Percentiles rank a stretch among this genome's conserved stretches.
phyloP scores from a whole-genome alignment of 2,888 invertebrate genomes.

The Hirtodrosophila cameraria region DNA sequence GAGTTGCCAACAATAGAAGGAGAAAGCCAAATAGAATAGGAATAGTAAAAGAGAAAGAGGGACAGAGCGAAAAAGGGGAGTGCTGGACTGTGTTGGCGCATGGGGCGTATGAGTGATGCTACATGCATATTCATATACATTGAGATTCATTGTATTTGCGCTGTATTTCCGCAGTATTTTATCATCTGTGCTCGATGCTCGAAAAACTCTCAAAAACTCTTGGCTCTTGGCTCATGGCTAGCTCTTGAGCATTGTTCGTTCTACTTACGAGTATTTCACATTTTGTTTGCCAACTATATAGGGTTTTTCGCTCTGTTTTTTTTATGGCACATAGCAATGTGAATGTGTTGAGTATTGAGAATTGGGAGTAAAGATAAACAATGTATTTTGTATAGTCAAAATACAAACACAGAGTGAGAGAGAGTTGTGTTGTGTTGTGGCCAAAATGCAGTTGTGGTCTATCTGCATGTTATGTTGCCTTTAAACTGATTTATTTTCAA shows the following conservation, averaged over 20 bases:
- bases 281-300: conserved; percentile 40
- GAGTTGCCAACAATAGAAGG: conserved; percentile 36
- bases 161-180: conserved; percentile 75
- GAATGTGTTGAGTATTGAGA: not conserved
- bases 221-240: conserved; percentile 45
- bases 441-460: conserved; percentile 15
- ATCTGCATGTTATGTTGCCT: conserved; percentile 39
- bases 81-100: conserved; percentile 9
- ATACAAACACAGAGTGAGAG: too few species aligned
- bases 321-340: conserved; percentile 41
- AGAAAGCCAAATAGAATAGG: not conserved
- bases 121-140: conserved; percentile 78
- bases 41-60: not conserved
- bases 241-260: conserved; percentile 65
- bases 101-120: conserved; percentile 76
- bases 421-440: too few species aligned
- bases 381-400: conserved; percentile 5
- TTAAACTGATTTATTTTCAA: conserved; percentile 79
- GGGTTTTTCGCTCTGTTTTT: conserved; percentile 53
- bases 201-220: not conserved
- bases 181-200: conserved; percentile 24
- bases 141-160: conserved; percentile 76
- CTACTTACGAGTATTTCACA: conserved; percentile 64
- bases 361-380: conserved; percentile 32
- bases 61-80: not conserved